Base-by-base conservation (phyloP, 2,113 vertebrate genomes). In the Scatophagus argus region DNA sequence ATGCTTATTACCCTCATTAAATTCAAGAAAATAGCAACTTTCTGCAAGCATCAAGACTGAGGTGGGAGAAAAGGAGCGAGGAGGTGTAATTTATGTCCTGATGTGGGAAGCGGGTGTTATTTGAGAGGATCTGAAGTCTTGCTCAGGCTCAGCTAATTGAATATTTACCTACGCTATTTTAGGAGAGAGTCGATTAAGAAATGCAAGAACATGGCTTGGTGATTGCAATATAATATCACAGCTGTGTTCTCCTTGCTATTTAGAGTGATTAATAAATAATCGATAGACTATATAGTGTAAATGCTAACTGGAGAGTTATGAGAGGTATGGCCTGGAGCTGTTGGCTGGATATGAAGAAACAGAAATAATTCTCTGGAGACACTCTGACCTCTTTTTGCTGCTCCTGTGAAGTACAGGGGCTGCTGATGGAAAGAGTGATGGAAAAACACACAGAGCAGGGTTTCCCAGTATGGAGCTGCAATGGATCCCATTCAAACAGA, bases 381-480 rank as follows among this genome's bases (percentile, higher is more conserved):
- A 19, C 9, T 32, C 72, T 86, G 88, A 82, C 83, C 88, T 88
- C 67, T 17, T 88, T 90, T 74, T 61, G 21, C 75, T 74, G 75
- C 41, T 65, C 58, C 52, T 72, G 67, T 70, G 69, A 87, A 58
- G 77, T 63, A 46, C 1, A 4, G 55, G n/a, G 36, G 38, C 12
- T 9, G 11, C 10, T 44, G 38, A 65, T 63, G 73, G 68, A 64
- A 44, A 47, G 61, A 68, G 63, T 56, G 34, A 65, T 34, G 3
- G 63, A 56, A n/a, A 16, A 0, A 61, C 46, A 66, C 17, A 56
- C 5, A 78, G 36, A 74, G 46, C 16, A 41, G 21, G 51, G 27
- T 60, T 64, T 61, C 39, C 76, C 29, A 55, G 64, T 56, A 64
- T 38, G 38, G 27, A 74, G 34, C 23, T 25, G n/a, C 8, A 63